A percentile compares a stretch with the other conserved stretches of the same genome.
These are phyloP conservation scores for Batillaria attramentaria DNA, from an alignment of 1,140 invertebrate genomes.

Conservation along the genomic window DNA sequence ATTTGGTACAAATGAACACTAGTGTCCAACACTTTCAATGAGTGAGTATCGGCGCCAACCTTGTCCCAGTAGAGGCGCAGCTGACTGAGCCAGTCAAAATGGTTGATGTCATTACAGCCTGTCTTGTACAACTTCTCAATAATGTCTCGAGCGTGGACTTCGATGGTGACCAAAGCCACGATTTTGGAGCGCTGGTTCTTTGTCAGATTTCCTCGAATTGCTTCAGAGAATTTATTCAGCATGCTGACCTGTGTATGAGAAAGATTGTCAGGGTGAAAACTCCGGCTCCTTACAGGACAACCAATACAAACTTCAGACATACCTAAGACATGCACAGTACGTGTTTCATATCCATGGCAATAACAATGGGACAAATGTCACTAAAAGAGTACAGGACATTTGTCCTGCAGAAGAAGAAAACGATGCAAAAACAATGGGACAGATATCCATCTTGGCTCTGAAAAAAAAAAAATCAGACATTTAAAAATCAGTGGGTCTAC, in stretches of 20 bases:
- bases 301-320: constrained; percentile 71
- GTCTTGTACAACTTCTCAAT: constrained; percentile 82
- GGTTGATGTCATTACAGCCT: constrained; percentile 81
- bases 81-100: constrained; percentile 74
- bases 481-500: too few species aligned
- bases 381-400: too few species aligned
- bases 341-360: too few species aligned
- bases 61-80: constrained; percentile 72
- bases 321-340: constrained; percentile 24
- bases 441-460: too few species aligned
- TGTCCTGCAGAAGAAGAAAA: too few species aligned
- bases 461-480: neutral
- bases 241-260: constrained; percentile 71
- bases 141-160: constrained; percentile 90
- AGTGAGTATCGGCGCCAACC: constrained; percentile 26
- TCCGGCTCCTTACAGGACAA: too few species aligned
- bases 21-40: too few species aligned
- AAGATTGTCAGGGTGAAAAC: too few species aligned
- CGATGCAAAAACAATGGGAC: too few species aligned
- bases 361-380: too few species aligned
- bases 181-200: constrained; percentile 87
- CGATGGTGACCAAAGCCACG: constrained; percentile 84
- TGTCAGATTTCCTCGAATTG: constrained; percentile 81
- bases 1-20: too few species aligned
- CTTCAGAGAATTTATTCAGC: constrained; percentile 82